These are phyloP conservation scores for Psilopsiagon aurifrons DNA, from an alignment of 2,113 vertebrate species.

Conservation along the genomic window DNA sequence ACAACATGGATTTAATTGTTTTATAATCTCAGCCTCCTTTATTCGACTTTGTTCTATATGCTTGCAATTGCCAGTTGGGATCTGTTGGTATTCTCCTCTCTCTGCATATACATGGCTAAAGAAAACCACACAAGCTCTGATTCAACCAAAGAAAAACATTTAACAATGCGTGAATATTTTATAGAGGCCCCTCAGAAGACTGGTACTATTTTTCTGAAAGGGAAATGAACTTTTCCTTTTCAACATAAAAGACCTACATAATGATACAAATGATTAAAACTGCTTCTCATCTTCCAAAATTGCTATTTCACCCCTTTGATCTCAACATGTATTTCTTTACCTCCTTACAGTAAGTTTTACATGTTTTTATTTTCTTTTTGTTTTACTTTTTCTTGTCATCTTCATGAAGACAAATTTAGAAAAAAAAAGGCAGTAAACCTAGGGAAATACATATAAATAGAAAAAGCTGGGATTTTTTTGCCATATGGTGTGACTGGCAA, in stretches of 20 bases:
- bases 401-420: neutral
- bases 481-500: neutral
- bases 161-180: neutral
- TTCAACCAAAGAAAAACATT: neutral
- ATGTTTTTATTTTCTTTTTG: neutral
- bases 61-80: neutral
- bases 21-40: neutral
- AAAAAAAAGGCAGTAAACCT: conserved; percentile 1
- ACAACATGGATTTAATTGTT: neutral
- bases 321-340: neutral
- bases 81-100: neutral
- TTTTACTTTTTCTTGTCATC: neutral
- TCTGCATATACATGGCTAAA: neutral
- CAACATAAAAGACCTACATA: neutral
- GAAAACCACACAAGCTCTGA: neutral
- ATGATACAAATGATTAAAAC: neutral
- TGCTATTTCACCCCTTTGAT: neutral
- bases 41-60: neutral
- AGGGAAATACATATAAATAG: neutral
- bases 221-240: neutral
- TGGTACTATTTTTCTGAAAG: neutral
- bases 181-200: neutral
- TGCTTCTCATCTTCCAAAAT: neutral
- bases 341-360: neutral
- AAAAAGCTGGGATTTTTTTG: neutral